Percentiles rank a stretch among this genome's conserved stretches.
phyloP scores from a whole-genome alignment of 2,888 invertebrate species.

The Pogonocherus hispidulus region DNA sequence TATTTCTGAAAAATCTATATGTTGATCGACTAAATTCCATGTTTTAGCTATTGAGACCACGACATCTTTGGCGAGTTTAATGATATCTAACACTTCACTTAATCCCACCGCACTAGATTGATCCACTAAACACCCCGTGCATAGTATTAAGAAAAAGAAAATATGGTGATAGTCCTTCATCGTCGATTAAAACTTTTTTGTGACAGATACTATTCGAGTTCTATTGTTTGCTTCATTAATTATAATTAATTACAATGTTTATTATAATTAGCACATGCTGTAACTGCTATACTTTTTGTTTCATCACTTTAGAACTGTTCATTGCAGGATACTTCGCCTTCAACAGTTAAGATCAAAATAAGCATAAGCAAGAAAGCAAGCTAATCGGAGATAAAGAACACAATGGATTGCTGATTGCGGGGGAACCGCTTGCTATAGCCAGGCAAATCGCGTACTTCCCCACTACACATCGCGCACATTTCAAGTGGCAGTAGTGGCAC shows the following conservation, averaged over 20 bases:
- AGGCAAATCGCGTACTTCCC: constrained; percentile 13
- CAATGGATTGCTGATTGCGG: not conserved
- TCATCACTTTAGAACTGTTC: not conserved
- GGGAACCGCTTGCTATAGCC: not conserved
- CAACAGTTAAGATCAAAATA: constrained; percentile 3
- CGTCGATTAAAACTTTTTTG: constrained; percentile 2
- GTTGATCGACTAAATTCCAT: constrained; percentile 76
- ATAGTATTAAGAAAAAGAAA: constrained; percentile 28
- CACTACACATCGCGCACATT: not conserved
- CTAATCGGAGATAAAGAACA: not conserved
- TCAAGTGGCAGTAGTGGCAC: too few species aligned
- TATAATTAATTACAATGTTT: not conserved
- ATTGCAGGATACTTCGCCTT: not conserved
- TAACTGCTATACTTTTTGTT: not conserved
- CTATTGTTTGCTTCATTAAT: constrained; percentile 3
- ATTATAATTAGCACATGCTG: not conserved
- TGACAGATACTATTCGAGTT: not conserved
- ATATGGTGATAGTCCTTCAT: constrained; percentile 29
- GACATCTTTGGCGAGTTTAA: constrained; percentile 74
- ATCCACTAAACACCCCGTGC: constrained; percentile 29
- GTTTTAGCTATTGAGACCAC: constrained; percentile 74
- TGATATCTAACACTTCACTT: constrained; percentile 74
- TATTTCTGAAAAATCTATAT: constrained; percentile 69
- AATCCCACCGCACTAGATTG: constrained; percentile 31
- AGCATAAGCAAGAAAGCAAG: too few species aligned